phyloP scores from a whole-genome alignment of 2,888 invertebrate genomes.

The Agrilus mali region DNA sequence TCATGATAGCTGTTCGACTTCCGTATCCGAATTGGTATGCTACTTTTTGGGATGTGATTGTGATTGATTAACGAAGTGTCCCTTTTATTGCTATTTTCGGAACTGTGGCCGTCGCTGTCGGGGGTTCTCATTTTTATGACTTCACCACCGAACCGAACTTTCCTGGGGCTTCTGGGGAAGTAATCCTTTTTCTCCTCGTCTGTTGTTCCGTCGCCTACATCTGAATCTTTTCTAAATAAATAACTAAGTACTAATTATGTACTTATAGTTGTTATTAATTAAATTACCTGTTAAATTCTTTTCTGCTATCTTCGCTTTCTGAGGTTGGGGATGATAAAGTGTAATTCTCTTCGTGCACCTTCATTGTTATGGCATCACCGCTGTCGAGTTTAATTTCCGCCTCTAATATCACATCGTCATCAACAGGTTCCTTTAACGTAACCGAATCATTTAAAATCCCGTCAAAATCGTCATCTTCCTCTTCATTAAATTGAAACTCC shows the following conservation, averaged over 20 bases:
- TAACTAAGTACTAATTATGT: no score
- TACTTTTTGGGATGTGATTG: no score
- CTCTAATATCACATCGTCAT: constrained; percentile 62
- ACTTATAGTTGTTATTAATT: no score
- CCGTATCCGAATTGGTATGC: no score
- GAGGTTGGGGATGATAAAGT: constrained; percentile 17
- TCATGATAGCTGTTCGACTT: no score
- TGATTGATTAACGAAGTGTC: no score
- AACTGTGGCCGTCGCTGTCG: constrained; percentile 56
- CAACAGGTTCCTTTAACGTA: constrained; percentile 18
- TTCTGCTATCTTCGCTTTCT: constrained; percentile 20
- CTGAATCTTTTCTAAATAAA: constrained; percentile 7
- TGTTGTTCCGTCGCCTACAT: constrained; percentile 42
- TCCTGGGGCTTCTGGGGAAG: constrained; percentile 43
- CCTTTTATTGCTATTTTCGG: no score
- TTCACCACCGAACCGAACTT: constrained; percentile 79
- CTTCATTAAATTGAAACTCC: constrained; percentile 4
- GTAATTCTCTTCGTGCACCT: constrained; percentile 57
- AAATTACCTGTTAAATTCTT: no score
- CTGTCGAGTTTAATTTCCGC: constrained; percentile 73
- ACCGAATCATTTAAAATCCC: constrained; percentile 10
- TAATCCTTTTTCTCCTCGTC: constrained; percentile 43
- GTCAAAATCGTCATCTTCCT: constrained; percentile 7
- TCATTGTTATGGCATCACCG: constrained; percentile 72
- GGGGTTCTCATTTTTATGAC: constrained; percentile 75